phyloP scores from a whole-genome alignment of 2,888 invertebrate genomes.

The Drosophila anomelani region DNA sequence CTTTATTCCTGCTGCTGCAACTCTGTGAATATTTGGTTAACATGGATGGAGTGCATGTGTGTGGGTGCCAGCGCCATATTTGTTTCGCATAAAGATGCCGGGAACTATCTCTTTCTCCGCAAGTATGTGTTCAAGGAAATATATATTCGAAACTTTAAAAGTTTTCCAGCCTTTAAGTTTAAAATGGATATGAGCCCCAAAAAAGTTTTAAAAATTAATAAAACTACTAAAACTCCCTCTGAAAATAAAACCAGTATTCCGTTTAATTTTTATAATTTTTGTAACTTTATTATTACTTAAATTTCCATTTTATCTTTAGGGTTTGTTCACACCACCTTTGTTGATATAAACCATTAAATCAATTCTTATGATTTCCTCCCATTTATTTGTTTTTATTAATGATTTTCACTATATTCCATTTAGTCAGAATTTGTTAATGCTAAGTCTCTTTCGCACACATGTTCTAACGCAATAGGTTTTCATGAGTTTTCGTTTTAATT shows the following conservation, averaged over 20 bases:
- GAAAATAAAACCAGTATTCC: neutral
- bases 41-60: constrained; percentile 29
- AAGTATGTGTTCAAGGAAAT: constrained; percentile 18
- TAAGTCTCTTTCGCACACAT: constrained; percentile 46
- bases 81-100: constrained; percentile 46
- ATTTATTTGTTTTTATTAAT: constrained; percentile 35
- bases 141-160: constrained; percentile 37
- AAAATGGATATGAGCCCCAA: constrained; percentile 12
- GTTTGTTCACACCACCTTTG: constrained; percentile 12
- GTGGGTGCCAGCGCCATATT: constrained; percentile 53
- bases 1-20: constrained; percentile 20
- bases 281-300: constrained; percentile 77
- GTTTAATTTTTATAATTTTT: constrained; percentile 57
- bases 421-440: constrained; percentile 45
- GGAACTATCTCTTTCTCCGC: constrained; percentile 21
- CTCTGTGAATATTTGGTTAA: constrained; percentile 58
- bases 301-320: constrained; percentile 58
- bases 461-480: constrained; percentile 69
- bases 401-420: constrained; percentile 33
- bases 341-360: constrained; percentile 35
- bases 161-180: constrained; percentile 49
- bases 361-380: constrained; percentile 35
- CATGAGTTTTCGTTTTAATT: constrained; percentile 62
- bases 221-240: neutral
- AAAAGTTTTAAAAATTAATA: neutral